Evolutionary conservation across 2,113 vertebrate genomes (phyloP), one percentile per base, ranked within the genome.

Genomic region (Sakesphorus luctuosus): DNA sequence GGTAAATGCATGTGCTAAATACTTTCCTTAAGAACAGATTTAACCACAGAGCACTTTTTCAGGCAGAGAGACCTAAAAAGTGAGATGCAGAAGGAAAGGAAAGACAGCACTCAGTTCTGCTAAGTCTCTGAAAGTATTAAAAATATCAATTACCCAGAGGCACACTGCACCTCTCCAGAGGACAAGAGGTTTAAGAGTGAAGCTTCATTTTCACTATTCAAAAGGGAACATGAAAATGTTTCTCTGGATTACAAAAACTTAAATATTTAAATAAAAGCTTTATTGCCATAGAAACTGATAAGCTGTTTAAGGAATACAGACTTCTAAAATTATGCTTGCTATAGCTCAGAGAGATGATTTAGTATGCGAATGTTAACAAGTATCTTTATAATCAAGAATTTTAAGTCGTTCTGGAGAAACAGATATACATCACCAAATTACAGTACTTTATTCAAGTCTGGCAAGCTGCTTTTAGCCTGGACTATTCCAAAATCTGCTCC

Each of bases 51-150:
- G 26, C 8, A 35, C 18, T 76, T 93, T 87, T 83, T 40, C 47
- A 84, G 53, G 63, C 75, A 80, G 44, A 87, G 18, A 47, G 29
- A 59, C 24, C 8, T 2, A 52, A 86, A n/a, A 43, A 69, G 16
- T 13, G 18, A 52, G 43, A 47, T 26, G 50, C 2, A 61, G 18
- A 58, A 61, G 31, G 13, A 14, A 58, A 61, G 31, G 13, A 15
- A 75, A 67, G 50, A 20, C n/a, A 91, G 50, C 47, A 46, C 3
- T 13, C 23, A 13, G 43, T 50, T 83, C 85, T 55, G 36, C 62
- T 47, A n/a, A 88, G 38, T 16, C 26, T 78, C 55, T 79, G 26
- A 23, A 91, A 89, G 78, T 59, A 96, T 84, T 87, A 89, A 91
- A 91, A 76, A 50, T 67, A 94, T 59, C 72, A 25, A 2, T 86